phyloP scores from a whole-genome alignment of 2,888 invertebrate genomes.

The Minunthozetes semirufus region DNA sequence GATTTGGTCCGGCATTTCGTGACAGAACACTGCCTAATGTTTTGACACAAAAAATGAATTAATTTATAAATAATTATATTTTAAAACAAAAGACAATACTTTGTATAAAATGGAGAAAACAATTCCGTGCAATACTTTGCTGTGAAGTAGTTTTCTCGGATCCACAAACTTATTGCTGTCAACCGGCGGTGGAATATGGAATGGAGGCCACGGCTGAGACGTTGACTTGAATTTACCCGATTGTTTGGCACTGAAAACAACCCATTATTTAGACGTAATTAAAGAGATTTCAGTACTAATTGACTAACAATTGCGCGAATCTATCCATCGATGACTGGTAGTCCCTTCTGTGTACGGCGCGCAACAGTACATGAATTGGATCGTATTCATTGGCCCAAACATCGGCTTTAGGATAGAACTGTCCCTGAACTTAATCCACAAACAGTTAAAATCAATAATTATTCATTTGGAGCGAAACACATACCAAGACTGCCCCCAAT shows the following conservation, averaged over 20 bases:
- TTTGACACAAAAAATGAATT: slow-evolving; percentile 40
- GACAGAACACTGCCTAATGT: slow-evolving; percentile 60
- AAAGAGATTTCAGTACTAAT: slow-evolving; percentile 47
- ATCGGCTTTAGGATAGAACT: slow-evolving; percentile 45
- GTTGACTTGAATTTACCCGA: slow-evolving; percentile 53
- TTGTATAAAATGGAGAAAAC: slow-evolving; percentile 76
- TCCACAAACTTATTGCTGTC: slow-evolving; percentile 55
- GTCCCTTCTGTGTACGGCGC: slow-evolving; percentile 84
- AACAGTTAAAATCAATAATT: background rate
- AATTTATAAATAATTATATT: slow-evolving; percentile 11
- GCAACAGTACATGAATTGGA: slow-evolving; percentile 80
- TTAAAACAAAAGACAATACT: slow-evolving; percentile 31
- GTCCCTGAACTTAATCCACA: slow-evolving; percentile 24
- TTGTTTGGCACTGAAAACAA: slow-evolving; percentile 52
- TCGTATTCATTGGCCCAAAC: slow-evolving; percentile 93
- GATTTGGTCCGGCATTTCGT: slow-evolving; percentile 74
- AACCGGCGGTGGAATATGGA: slow-evolving; percentile 62
- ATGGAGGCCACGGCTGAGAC: slow-evolving; percentile 68
- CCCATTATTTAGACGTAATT: slow-evolving; percentile 47
- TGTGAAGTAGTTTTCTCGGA: slow-evolving; percentile 58
- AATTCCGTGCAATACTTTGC: slow-evolving; percentile 58
- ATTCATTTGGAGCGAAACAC: slow-evolving; percentile 29
- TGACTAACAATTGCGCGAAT: slow-evolving; percentile 70
- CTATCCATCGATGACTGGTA: slow-evolving; percentile 91
- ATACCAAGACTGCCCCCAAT: slow-evolving; percentile 55